These are phyloP conservation scores for Catharus fuscescens DNA, from an alignment of 2,113 vertebrate species.

Conservation along the genomic window DNA sequence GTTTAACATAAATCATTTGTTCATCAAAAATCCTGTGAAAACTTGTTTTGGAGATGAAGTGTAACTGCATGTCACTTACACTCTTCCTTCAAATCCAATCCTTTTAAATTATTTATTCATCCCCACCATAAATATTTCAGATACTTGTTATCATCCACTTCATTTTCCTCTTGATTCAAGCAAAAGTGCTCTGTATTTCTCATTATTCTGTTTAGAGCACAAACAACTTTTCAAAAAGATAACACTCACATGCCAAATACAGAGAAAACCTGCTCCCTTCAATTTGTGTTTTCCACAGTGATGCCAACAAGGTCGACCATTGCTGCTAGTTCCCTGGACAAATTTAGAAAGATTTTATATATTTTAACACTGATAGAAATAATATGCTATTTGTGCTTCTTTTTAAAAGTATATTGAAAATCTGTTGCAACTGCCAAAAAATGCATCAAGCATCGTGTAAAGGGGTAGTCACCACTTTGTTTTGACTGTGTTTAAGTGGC, in stretches of 20 bases:
- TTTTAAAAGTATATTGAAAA: not conserved
- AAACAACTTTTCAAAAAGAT: not conserved
- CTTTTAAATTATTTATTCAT: not conserved
- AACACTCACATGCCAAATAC: not conserved
- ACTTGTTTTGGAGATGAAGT: constrained; percentile 4
- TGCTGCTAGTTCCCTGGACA: not conserved
- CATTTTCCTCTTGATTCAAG: not conserved
- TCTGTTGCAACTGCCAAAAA: not conserved
- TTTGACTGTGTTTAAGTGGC: not conserved
- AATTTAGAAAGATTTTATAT: not conserved
- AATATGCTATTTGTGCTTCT: not conserved
- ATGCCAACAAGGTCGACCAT: not conserved
- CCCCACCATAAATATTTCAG: not conserved
- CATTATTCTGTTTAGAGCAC: not conserved
- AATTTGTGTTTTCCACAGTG: not conserved
- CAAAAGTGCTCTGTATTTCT: not conserved
- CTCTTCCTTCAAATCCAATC: not conserved
- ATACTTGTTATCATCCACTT: not conserved
- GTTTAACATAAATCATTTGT: constrained; percentile 21
- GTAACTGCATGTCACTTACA: not conserved
- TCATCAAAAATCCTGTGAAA: constrained; percentile 40
- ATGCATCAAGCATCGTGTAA: not conserved
- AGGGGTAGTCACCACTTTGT: not conserved
- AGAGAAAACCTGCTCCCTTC: not conserved
- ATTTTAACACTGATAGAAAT: not conserved